Base-by-base conservation (phyloP, 2,113 vertebrate genomes). In the Synodontis membranacea region DNA sequence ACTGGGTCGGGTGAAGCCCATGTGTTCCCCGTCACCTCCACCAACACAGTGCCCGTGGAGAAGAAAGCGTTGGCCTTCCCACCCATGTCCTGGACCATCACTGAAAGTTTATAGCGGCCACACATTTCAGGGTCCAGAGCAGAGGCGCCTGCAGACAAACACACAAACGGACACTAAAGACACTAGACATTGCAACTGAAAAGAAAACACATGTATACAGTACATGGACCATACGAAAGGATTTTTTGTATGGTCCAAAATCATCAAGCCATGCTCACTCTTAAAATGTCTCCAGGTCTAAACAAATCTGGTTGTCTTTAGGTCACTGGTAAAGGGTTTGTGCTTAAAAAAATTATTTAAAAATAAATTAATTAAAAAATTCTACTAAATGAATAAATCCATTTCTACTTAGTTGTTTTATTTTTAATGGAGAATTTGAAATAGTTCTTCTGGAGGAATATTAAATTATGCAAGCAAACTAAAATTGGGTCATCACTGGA, bases 51-150 rank as follows among this genome's bases (percentile, higher is more conserved):
- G 72, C 96, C 94, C 5, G 92, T 94, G 80, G 94, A 92, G 88
- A 92, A 94, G 88, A 96, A 94, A 81, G 95, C 95, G 3, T 94
- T 94, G 0, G 91, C 90, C 85, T 91, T 92, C 70, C 96, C 95
- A 0, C 92, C 94, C 94, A 96, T 94, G 91, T 96, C 96, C 91
- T 96, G 96, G 81, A 96, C 95, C 93, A 93, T 93, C 83, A 96
- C 93, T 12, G 91, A 91, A 39, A 96, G 93, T 84, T 95, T 93
- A 78, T 96, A 97, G 46, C 91, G 92, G 31, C 93, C 94, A 75
- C 94, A 95, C 84, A 88, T 89, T 86, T 94, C 91, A 15, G 92
- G 94, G 85, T 94, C 93, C 79, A 96, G 85, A 56, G 93, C 90
- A 42, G 92, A 93, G 21, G 93, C 93, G 66, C 95, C 96, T 96